Evolutionary conservation across 2,113 vertebrate genomes (phyloP).

Genomic region (Aptenodytes patagonicus): DNA sequence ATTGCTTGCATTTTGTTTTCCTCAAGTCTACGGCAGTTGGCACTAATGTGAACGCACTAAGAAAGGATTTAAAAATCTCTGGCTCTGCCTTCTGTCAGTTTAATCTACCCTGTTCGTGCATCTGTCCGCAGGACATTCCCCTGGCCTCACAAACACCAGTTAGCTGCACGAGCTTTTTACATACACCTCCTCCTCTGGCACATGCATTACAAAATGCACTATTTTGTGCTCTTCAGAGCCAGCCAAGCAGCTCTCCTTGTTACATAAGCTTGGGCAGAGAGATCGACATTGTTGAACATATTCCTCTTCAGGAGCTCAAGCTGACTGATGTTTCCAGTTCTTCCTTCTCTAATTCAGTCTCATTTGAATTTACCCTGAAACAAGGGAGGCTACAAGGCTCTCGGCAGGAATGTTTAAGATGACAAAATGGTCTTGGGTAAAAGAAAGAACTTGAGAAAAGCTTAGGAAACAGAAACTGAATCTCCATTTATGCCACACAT

Average conservation of each 20-base stretch:
- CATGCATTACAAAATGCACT: neutral
- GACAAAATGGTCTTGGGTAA: neutral
- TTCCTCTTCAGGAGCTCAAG: neutral
- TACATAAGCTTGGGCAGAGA: neutral
- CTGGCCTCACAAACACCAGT: neutral
- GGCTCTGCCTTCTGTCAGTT: neutral
- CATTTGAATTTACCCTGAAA: neutral
- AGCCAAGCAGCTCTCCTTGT: neutral
- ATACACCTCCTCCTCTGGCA: neutral
- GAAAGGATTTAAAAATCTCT: neutral
- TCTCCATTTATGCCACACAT: neutral
- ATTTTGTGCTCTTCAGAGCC: neutral
- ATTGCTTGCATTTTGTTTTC: neutral
- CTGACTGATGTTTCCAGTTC: neutral
- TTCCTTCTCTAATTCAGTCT: neutral
- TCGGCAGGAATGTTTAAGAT: neutral
- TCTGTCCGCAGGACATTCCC: neutral
- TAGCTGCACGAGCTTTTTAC: neutral
- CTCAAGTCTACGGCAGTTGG: neutral
- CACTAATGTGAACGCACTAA: fast-evolving
- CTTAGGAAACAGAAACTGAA: neutral
- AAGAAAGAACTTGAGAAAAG: neutral
- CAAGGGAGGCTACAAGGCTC: neutral
- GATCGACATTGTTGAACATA: neutral
- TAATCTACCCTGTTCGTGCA: fast-evolving